Base-by-base conservation (phyloP, 35 echinoderm and acorn worm species). In the Heliocidaris erythrogramma region DNA sequence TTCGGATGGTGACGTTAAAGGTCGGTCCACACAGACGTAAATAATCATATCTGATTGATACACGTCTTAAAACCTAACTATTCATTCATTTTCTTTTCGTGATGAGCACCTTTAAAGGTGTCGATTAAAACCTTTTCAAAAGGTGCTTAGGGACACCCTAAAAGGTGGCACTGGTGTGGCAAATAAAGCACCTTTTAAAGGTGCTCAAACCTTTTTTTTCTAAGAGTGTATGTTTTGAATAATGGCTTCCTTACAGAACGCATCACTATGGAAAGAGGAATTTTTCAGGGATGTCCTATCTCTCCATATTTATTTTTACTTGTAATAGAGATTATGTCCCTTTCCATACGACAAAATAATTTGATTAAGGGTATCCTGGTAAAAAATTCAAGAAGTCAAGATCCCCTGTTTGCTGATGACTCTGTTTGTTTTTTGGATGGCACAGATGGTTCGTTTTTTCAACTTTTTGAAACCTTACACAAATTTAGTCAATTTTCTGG, bases 211-310 rank as follows among this genome's bases (percentile, higher is more conserved):
- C n/a, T n/a, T n/a, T n/a, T n/a, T n/a, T n/a, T n/a, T n/a, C n/a
- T n/a, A n/a, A n/a, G n/a, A n/a, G n/a, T n/a, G n/a, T n/a, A 94
- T 94, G 93, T 94, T 9, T 85, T 85, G 16, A 94, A 94, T 52
- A 94, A 94, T 89, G 86, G 86, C 30, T 89, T 89, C 31, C 86
- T 89, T 89, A 89, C 86, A 30, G 86, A 89, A 13, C 35, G 93
- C 31, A 32, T 89, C 32, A 1, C 86, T 30, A 89, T 89, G 86
- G 32, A 89, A 89, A 89, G 86, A 89, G 32, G 32, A 30, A 89
- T 89, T 85, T 94, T 94, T 85, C 78, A 32, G 29, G 30, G 32
- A 2, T 85, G 30, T 84, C 93, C 30, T 32, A 94, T 94, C 56
- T 94, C 61, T 86, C 86, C 86, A 89, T 89, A 89, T 89, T 89